Percentiles rank a stretch among this genome's conserved stretches.
These are phyloP conservation scores for Drosophila lacteicornis DNA, from an alignment of 1,140 invertebrate species.

Conservation along the genomic window DNA sequence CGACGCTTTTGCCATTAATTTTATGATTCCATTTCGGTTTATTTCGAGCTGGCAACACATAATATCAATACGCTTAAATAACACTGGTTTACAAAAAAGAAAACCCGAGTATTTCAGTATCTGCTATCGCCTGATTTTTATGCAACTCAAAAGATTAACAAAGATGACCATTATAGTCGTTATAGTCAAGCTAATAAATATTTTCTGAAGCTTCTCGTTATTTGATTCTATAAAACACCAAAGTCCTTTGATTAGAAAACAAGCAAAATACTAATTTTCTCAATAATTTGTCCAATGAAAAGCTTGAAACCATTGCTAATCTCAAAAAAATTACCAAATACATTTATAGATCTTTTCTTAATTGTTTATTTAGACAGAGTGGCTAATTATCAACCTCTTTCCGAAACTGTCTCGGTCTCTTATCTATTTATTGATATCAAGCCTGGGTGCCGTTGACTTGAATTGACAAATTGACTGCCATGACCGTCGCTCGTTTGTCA, in stretches of 20 bases:
- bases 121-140: too few relatives aligned
- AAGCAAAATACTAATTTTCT: background rate
- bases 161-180: background rate
- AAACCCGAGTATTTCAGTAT: background rate
- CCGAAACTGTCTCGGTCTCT: constrained; percentile 10
- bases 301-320: background rate
- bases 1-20: constrained; percentile 56
- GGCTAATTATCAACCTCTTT: constrained; percentile 7
- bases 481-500: constrained; percentile 43
- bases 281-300: background rate
- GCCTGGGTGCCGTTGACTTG: constrained; percentile 25
- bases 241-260: background rate
- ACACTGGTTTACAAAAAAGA: constrained; percentile 9
- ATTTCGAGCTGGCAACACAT: constrained; percentile 50
- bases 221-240: background rate
- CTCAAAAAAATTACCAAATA: background rate
- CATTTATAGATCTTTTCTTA: too few relatives aligned
- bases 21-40: constrained; percentile 34
- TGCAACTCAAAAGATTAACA: background rate
- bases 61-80: constrained; percentile 30
- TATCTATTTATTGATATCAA: constrained; percentile 41
- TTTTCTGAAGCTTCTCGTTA: too few relatives aligned
- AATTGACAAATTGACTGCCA: constrained; percentile 52
- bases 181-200: background rate
- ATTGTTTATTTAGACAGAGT: background rate